Percentiles rank a stretch among this genome's conserved stretches.
Evolutionary conservation across 2,888 invertebrate genomes (phyloP).

Genomic region (Macropis europaea): DNA sequence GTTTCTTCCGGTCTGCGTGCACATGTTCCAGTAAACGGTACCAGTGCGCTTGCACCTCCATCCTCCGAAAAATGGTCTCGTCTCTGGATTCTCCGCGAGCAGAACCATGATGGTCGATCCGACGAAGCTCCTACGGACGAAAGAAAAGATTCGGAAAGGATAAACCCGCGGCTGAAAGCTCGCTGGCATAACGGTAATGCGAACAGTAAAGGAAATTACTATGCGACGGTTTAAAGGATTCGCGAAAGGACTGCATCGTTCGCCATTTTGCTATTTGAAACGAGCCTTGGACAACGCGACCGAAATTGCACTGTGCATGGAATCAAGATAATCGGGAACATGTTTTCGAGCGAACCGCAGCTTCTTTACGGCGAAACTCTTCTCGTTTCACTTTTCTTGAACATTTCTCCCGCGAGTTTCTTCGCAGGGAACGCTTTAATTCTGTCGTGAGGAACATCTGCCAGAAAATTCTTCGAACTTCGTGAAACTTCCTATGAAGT

Average conservation of each 20-base stretch:
- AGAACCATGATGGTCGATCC: constrained; percentile 68
- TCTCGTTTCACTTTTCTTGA: no score
- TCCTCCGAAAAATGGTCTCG: constrained; percentile 79
- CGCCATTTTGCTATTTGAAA: constrained; percentile 35
- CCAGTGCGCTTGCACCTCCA: constrained; percentile 87
- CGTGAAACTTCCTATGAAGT: no score
- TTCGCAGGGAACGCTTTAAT: no score
- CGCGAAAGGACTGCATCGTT: constrained; percentile 21
- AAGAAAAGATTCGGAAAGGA: constrained; percentile 8
- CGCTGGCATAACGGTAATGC: constrained; percentile 48
- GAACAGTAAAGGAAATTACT: constrained; percentile 57
- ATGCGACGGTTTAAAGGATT: constrained; percentile 51
- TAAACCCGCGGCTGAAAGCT: constrained; percentile 21
- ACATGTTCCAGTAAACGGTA: constrained; percentile 89
- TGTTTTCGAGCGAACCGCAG: constrained; percentile 11
- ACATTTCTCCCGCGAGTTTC: no score
- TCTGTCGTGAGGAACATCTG: no score
- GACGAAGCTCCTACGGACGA: not conserved
- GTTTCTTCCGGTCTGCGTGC: constrained; percentile 85
- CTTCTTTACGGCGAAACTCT: no score
- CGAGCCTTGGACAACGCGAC: not conserved
- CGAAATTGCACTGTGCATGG: constrained; percentile 7
- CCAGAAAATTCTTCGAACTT: no score
- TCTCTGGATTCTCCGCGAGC: constrained; percentile 82
- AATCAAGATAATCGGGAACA: constrained; percentile 22